Evolutionary conservation across 2,113 vertebrate genomes (phyloP).

Genomic region (Xyrauchen texanus): DNA sequence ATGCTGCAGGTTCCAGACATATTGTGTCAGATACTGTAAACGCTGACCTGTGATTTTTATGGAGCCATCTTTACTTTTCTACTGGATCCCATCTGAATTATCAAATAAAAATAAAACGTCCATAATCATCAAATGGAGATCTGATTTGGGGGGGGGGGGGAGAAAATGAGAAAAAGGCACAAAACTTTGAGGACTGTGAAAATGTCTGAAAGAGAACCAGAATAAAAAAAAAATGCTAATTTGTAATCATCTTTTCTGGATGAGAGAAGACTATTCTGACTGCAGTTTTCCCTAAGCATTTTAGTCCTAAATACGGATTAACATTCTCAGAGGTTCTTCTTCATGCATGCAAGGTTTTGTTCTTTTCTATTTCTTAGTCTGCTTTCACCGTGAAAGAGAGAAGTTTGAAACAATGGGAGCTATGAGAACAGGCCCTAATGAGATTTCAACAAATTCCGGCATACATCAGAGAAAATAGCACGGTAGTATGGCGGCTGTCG

Average conservation of each 20-base stretch:
- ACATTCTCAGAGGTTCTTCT: slow-evolving; percentile 9
- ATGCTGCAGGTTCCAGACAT: neutral
- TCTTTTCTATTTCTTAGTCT: slow-evolving; percentile 10
- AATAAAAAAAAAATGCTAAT: neutral
- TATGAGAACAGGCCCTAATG: slow-evolving; percentile 59
- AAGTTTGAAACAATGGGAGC: slow-evolving; percentile 59
- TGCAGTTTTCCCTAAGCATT: neutral
- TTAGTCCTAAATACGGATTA: slow-evolving; percentile 10
- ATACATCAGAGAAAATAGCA: slow-evolving; percentile 56
- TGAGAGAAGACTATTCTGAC: neutral
- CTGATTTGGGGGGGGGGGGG: too few species aligned
- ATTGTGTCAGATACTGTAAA: slow-evolving; percentile 10
- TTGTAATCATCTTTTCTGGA: slow-evolving; percentile 10
- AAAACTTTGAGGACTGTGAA: too few species aligned
- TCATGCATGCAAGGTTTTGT: slow-evolving; percentile 4
- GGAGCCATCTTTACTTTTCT: neutral
- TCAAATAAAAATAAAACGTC: neutral
- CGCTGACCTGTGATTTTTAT: neutral
- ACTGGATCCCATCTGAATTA: neutral
- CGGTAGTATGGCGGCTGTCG: slow-evolving; percentile 53
- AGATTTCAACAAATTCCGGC: slow-evolving; percentile 64
- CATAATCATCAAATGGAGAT: neutral
- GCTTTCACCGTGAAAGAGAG: slow-evolving; percentile 40
- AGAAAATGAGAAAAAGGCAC: too few species aligned
- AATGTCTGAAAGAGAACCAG: too few species aligned